Base-by-base conservation (phyloP, 2,797 vertebrate genomes). In the Cuniculus paca region DNA sequence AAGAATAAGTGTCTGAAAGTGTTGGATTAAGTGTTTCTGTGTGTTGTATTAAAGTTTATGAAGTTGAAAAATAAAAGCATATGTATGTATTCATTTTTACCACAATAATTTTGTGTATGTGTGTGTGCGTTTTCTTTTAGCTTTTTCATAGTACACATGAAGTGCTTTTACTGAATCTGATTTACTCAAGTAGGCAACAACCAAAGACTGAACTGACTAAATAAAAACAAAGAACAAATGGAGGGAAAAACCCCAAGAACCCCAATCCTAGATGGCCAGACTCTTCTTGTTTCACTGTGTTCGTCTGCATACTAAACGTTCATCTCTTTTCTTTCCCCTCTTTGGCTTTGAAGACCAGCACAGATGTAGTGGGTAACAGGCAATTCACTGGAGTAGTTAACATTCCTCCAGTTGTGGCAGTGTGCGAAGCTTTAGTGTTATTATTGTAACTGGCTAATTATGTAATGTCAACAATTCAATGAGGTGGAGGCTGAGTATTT, bases 321-420 rank as follows among this genome's bases (percentile, higher is more conserved):
- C 83, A 0, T 77, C 58, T 58, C 78, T 13, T 92, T 96, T 93
- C 94, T 93, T 68, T 17, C 65, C 17, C 45, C 82, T 6, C 82
- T 65, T 88, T 36, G 96, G 90, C 90, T 97, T 97, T 97, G 78
- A 13, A 10, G 9, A 6, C 31, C 87, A 93, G 86, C 7, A 54
- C 94, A 95, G 90, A 92, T 16, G 39, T 58, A 80, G 42, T 87
- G 93, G 58, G 74, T 96, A 92, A 96, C 36, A 28, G 42, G 85
- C 86, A 54, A 31, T 95, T 98, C 54, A 80, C 92, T 75, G 6
- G 70, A 96, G 77, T 90, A 94, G 90, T 95, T 97, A 93, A 95
- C 93, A 92, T 95, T 78, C 88, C 91, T 95, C 72, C 39, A 42
- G 65, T 97, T 95, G 52, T 95, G 85, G 90, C 2, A 0, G 5